Conservation (phyloP, 1,140 invertebrate species). For the Atta cephalotes region DNA sequence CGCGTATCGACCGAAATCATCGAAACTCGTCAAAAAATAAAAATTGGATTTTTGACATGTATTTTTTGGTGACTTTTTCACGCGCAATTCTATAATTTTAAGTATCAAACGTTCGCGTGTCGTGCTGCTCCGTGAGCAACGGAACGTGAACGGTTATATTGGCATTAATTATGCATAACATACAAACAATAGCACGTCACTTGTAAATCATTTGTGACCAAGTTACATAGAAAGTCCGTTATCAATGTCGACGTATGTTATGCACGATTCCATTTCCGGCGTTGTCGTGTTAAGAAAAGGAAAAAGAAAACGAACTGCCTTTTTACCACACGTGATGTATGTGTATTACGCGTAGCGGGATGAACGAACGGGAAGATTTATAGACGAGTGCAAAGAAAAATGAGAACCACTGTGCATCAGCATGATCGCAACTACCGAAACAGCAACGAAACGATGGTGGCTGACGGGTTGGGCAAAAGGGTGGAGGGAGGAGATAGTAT, state of each 20-base stretch:
- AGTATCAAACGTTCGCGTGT: background rate
- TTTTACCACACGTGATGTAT: slow-evolving; percentile 38
- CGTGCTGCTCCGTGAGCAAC: background rate
- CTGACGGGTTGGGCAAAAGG: background rate
- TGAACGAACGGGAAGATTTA: slow-evolving; percentile 33
- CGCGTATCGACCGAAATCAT: background rate
- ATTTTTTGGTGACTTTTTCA: background rate
- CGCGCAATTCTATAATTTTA: background rate
- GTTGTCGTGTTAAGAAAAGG: background rate
- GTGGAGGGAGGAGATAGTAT: background rate
- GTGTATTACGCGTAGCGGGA: slow-evolving; percentile 6
- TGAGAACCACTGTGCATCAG: slow-evolving; percentile 59
- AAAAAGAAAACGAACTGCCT: background rate
- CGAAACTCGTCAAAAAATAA: background rate
- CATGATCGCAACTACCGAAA: slow-evolving; percentile 67
- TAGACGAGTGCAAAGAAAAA: slow-evolving; percentile 31
- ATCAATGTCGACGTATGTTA: slow-evolving; percentile 1
- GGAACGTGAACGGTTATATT: background rate
- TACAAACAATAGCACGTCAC: background rate
- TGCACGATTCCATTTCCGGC: background rate
- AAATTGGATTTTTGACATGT: background rate
- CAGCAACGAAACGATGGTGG: slow-evolving; percentile 4
- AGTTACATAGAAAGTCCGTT: background rate
- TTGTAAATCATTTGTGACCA: slow-evolving; percentile 6
- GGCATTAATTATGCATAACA: background rate